Evolutionary conservation across 2,113 vertebrate genomes (phyloP).

Genomic region (Perognathus longimembris): DNA sequence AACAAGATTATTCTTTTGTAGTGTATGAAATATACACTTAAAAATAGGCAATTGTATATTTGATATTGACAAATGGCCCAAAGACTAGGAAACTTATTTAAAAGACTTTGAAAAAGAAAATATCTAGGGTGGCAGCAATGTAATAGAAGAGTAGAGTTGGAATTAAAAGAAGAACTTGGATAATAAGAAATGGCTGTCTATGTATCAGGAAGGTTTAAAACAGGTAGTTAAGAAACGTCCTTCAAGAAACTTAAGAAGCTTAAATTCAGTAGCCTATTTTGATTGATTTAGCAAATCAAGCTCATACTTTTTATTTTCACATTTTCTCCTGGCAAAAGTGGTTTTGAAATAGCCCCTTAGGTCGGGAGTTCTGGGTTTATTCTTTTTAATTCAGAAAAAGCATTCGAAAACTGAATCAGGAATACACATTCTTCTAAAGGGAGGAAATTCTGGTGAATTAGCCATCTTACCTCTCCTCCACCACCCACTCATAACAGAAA

Average conservation of each 20-base stretch:
- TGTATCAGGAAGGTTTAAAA: conserved; percentile 27
- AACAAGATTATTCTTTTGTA: conserved; percentile 61
- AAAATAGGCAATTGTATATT: conserved; percentile 78
- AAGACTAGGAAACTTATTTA: conserved; percentile 89
- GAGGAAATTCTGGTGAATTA: conserved; percentile 39
- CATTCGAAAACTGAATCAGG: conserved; percentile 41
- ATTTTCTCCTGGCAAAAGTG: conserved; percentile 15
- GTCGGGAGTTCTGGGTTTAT: not conserved
- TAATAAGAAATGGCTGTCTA: not conserved
- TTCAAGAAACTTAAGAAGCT: not conserved
- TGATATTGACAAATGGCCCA: conserved; percentile 90
- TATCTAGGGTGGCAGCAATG: conserved; percentile 1
- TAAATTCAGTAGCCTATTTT: not conserved
- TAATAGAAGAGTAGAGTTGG: not conserved
- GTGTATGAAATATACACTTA: conserved; percentile 73
- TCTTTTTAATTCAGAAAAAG: conserved; percentile 22
- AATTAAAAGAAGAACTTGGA: conserved; percentile 43
- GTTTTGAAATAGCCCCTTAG: conserved; percentile 24
- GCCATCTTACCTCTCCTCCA: not conserved
- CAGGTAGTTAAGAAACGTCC: not conserved
- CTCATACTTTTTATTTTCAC: not conserved
- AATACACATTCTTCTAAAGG: not conserved
- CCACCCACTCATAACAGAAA: not conserved
- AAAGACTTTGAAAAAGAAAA: conserved; percentile 84
- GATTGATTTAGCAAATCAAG: not conserved